phyloP scores from a whole-genome alignment of 2,113 vertebrate genomes.

The sheep (Ovis aries) region DNA sequence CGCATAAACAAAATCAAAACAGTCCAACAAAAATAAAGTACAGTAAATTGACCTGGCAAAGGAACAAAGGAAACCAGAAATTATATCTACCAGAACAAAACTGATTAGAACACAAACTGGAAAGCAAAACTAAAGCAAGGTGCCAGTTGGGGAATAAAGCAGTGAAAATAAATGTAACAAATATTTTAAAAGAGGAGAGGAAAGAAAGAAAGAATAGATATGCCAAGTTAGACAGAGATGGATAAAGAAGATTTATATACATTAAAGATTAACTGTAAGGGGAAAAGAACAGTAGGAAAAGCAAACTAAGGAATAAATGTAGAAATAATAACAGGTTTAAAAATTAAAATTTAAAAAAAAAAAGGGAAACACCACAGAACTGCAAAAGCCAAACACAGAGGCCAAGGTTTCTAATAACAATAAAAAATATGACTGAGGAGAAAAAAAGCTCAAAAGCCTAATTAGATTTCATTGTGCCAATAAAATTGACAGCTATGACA shows the following conservation, averaged over 20 bases:
- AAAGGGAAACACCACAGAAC: neutral
- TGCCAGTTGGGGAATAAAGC: neutral
- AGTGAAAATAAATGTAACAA: neutral
- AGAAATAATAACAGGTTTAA: neutral
- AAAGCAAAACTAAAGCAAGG: neutral
- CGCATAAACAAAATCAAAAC: neutral
- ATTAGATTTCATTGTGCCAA: neutral
- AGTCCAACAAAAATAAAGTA: neutral
- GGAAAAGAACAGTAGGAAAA: neutral
- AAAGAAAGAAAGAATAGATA: neutral
- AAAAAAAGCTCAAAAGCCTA: neutral
- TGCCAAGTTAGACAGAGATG: neutral
- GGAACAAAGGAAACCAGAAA: neutral
- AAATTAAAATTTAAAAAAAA: neutral
- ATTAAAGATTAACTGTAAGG: neutral
- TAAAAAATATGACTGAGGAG: neutral
- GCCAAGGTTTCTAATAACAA: neutral
- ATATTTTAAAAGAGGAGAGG: neutral
- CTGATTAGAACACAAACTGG: neutral
- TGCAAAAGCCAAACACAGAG: neutral
- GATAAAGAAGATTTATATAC: neutral
- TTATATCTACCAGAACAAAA: neutral
- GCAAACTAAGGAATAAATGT: neutral
- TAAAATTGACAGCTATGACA: neutral
- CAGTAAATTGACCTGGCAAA: neutral